A percentile compares a stretch with the other conserved stretches of the same genome.
phyloP scores from a whole-genome alignment of 37 sponge, comb jelly and placozoan genomes.

The Beroe ovata region DNA sequence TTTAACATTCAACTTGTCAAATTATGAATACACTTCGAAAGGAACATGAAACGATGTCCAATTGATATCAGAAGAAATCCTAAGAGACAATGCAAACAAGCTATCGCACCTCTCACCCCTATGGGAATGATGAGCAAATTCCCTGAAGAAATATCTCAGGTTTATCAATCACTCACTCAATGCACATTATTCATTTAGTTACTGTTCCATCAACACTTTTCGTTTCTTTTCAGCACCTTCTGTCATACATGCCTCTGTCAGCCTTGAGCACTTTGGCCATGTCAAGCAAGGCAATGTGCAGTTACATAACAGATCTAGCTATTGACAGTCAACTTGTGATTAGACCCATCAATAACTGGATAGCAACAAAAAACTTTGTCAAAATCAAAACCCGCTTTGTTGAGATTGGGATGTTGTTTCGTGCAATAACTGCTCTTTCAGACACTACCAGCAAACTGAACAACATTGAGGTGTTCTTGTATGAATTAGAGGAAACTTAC shows the following conservation, averaged over 20 bases:
- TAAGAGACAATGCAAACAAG: slow-evolving; percentile 19
- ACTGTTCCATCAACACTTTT: background rate
- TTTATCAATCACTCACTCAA: background rate
- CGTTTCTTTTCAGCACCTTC: slow-evolving; percentile 8
- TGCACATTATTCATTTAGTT: background rate
- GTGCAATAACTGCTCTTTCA: background rate
- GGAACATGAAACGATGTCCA: slow-evolving; percentile 23
- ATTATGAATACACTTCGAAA: too few species aligned
- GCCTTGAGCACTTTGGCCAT: background rate
- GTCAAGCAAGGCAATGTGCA: slow-evolving; percentile 34
- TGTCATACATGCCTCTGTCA: slow-evolving; percentile 16
- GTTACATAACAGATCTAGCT: slow-evolving; percentile 25
- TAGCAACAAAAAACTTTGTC: background rate
- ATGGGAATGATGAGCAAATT: slow-evolving; percentile 20
- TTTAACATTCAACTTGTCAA: too few species aligned
- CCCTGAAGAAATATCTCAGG: slow-evolving; percentile 40
- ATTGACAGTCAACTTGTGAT: slow-evolving; percentile 61
- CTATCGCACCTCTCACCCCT: background rate
- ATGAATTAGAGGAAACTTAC: slow-evolving; percentile 53
- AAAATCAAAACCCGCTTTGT: slow-evolving; percentile 22
- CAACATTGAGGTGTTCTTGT: slow-evolving; percentile 19
- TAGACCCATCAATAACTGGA: slow-evolving; percentile 33
- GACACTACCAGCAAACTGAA: slow-evolving; percentile 19
- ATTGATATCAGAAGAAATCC: background rate
- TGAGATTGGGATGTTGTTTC: slow-evolving; percentile 31